Evolutionary conservation across 2,888 invertebrate species (phyloP).

Genomic region (Drosophila greeni): DNA sequence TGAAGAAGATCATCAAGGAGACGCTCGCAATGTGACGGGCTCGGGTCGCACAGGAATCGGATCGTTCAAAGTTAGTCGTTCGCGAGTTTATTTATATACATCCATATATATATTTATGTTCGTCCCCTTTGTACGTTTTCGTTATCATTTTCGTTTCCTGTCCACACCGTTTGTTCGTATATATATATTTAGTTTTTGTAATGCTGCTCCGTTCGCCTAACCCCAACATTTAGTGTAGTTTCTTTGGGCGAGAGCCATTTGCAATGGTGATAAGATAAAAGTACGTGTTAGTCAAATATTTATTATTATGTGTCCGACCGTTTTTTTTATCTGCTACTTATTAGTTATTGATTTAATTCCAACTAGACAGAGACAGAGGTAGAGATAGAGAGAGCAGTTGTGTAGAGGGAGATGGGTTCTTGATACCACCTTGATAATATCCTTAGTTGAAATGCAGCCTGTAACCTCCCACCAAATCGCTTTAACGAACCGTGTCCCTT

Average conservation of each 20-base stretch:
- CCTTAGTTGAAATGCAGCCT: slow-evolving; percentile 2
- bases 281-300: slow-evolving; percentile 21
- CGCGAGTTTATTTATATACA: slow-evolving; percentile 28
- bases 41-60: slow-evolving; percentile 9
- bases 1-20: slow-evolving; percentile 92
- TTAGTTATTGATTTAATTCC: slow-evolving; percentile 21
- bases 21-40: slow-evolving; percentile 86
- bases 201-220: neutral
- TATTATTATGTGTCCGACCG: slow-evolving; percentile 19
- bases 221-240: neutral
- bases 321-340: slow-evolving; percentile 3
- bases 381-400: neutral
- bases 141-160: neutral
- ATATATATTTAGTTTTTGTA: neutral
- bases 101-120: too few species aligned
- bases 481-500: slow-evolving; percentile 3
- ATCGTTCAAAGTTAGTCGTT: neutral
- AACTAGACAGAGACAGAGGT: neutral
- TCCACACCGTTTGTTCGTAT: neutral
- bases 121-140: neutral
- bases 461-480: slow-evolving; percentile 15
- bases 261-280: slow-evolving; percentile 23
- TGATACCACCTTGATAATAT: slow-evolving; percentile 6
- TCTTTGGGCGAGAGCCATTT: slow-evolving; percentile 8
- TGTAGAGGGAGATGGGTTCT: neutral